phyloP scores from a whole-genome alignment of 2,797 vertebrate species.

The Falco concolor region DNA sequence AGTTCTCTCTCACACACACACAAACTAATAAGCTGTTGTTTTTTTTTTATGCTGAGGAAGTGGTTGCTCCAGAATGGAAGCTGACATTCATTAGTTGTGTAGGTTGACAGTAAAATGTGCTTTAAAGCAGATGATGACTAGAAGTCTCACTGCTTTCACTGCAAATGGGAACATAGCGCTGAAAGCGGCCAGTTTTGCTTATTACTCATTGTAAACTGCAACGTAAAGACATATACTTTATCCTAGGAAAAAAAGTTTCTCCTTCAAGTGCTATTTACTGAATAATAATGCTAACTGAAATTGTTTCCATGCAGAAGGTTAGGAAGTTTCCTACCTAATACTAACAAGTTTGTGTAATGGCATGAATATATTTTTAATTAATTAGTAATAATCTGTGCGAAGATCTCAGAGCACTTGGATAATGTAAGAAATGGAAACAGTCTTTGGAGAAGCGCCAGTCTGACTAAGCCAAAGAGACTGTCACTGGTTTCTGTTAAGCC shows the following conservation, averaged over 20 bases:
- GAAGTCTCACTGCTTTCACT: conserved; percentile 28
- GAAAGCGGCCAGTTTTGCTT: background rate
- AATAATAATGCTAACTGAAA: background rate
- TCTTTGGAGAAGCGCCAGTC: background rate
- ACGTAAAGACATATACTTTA: background rate
- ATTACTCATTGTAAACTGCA: background rate
- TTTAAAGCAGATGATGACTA: conserved; percentile 34
- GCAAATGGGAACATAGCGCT: background rate
- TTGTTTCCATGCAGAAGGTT: background rate
- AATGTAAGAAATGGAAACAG: background rate
- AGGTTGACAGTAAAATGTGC: conserved; percentile 1
- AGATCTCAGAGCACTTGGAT: background rate
- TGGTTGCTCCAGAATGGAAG: background rate
- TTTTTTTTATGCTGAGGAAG: background rate
- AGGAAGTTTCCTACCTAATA: background rate
- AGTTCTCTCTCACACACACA: background rate
- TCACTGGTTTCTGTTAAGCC: background rate
- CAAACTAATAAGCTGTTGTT: background rate
- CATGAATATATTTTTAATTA: background rate
- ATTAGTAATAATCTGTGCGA: background rate
- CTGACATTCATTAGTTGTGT: background rate
- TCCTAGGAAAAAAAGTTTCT: background rate
- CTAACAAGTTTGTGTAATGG: background rate
- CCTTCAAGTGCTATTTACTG: background rate
- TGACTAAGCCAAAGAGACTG: background rate